These are phyloP conservation scores for Megalopta genalis DNA, from an alignment of 1,140 invertebrate genomes.

Conservation along the genomic window DNA sequence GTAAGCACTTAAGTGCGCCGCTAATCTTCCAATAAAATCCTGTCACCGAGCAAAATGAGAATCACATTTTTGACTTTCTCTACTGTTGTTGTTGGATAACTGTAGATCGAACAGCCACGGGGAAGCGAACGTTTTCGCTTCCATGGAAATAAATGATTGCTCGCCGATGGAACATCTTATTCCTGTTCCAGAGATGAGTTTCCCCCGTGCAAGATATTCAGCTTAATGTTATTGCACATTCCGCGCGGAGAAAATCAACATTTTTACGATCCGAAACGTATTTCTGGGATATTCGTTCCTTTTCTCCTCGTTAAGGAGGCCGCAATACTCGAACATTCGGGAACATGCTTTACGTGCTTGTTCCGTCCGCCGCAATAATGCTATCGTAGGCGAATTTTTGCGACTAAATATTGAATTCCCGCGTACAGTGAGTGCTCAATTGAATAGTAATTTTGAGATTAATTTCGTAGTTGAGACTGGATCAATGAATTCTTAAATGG, in stretches of 20 bases:
- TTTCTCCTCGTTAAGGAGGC: neutral
- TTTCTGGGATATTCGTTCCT: neutral
- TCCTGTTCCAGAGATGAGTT: neutral
- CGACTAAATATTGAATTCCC: too few species aligned
- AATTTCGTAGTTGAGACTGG: too few species aligned
- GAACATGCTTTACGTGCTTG: neutral
- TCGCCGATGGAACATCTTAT: neutral
- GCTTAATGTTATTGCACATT: neutral
- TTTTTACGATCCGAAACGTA: neutral
- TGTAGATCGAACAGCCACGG: neutral
- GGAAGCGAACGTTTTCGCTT: neutral
- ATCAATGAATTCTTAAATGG: too few species aligned
- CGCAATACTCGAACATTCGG: neutral
- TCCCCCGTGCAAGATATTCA: neutral
- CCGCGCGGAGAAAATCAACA: neutral
- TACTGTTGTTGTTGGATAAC: neutral
- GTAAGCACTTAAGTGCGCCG: slow-evolving; percentile 1
- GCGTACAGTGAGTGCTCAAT: too few species aligned
- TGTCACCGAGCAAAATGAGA: neutral
- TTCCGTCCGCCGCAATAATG: too few species aligned
- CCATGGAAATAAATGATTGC: neutral
- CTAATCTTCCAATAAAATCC: slow-evolving; percentile 2
- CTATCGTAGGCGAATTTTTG: too few species aligned
- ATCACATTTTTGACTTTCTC: slow-evolving; percentile 6
- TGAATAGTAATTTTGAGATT: too few species aligned